Conservation (phyloP, 2,797 vertebrate genomes). For the Danionella dracula region DNA sequence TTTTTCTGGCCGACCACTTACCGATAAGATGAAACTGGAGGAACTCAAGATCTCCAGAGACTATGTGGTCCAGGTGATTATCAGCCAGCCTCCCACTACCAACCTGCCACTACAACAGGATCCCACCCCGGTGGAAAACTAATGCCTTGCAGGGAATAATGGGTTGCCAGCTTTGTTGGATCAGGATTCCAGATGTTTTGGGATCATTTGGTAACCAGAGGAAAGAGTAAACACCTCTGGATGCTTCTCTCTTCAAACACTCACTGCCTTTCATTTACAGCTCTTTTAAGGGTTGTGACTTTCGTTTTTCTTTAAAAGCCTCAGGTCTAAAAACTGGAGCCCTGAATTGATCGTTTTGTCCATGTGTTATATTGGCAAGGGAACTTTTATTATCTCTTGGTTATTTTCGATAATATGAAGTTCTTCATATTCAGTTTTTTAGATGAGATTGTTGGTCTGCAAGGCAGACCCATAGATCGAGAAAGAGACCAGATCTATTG, state of each 20-base stretch:
- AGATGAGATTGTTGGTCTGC: constrained; percentile 40
- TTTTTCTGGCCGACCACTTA: constrained; percentile 93
- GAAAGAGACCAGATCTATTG: constrained; percentile 17
- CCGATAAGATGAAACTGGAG: constrained; percentile 93
- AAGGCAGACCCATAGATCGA: constrained; percentile 40
- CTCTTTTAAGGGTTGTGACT: background rate
- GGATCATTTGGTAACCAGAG: background rate
- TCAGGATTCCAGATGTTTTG: no score
- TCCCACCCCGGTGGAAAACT: constrained; percentile 86
- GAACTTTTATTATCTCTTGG: background rate
- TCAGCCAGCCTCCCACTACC: constrained; percentile 85
- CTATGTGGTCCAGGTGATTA: constrained; percentile 97
- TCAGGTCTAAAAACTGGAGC: background rate
- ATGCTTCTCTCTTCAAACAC: constrained; percentile 8
- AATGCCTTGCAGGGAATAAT: constrained; percentile 41
- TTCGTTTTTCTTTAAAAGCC: background rate
- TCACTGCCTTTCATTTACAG: constrained; percentile 19
- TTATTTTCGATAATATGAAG: constrained; percentile 6
- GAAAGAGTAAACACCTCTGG: constrained; percentile 2
- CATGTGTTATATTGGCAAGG: background rate
- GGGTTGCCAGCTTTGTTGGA: background rate
- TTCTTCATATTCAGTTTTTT: background rate
- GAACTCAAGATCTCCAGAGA: constrained; percentile 97
- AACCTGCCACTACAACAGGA: constrained; percentile 62
- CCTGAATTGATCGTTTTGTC: background rate